Evolutionary conservation across 2,113 vertebrate genomes (phyloP).

Genomic region (Columba janthina): DNA sequence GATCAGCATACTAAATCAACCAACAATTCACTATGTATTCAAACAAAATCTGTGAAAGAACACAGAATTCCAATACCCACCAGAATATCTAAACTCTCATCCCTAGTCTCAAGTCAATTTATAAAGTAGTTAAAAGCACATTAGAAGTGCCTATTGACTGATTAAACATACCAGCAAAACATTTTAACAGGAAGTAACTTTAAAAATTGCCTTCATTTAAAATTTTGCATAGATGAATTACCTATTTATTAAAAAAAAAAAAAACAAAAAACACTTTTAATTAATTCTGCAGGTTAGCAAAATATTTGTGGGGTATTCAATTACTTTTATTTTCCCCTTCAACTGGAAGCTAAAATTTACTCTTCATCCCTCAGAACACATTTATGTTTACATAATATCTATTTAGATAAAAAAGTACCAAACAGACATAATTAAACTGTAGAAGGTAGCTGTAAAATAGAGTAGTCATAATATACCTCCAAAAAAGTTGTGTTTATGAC

Average conservation of each 20-base stretch:
- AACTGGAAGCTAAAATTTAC: neutral
- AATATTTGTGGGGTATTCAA: neutral
- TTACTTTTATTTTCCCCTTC: neutral
- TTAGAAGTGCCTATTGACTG: neutral
- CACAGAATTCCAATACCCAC: neutral
- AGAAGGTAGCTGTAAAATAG: neutral
- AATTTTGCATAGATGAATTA: neutral
- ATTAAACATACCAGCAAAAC: neutral
- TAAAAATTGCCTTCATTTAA: neutral
- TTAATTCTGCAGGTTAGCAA: neutral
- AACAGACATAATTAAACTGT: neutral
- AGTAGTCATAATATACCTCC: neutral
- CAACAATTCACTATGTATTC: neutral
- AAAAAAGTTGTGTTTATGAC: neutral
- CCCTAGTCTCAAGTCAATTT: neutral
- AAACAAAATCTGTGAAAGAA: neutral
- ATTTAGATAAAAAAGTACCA: neutral
- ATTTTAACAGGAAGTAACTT: neutral
- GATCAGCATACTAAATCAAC: neutral
- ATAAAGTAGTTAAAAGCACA: neutral
- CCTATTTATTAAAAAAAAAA: neutral
- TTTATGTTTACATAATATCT: neutral
- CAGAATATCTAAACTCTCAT: neutral
- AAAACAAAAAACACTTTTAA: neutral
- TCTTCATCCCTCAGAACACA: neutral